Conservation (phyloP, 2,113 vertebrate genomes). For the Microtus richardsoni region DNA sequence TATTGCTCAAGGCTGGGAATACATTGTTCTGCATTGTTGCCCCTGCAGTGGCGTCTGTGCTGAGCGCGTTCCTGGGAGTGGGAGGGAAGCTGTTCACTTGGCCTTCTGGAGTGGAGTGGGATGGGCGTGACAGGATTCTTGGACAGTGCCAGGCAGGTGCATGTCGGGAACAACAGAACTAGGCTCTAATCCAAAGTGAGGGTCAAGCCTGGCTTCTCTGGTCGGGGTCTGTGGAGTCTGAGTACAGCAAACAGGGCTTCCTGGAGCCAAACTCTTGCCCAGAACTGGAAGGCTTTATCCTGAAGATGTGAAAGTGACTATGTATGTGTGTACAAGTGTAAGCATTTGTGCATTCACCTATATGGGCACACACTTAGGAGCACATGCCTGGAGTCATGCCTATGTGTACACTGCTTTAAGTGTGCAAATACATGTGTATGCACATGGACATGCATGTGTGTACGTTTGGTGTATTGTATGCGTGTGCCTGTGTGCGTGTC, state of each 20-base stretch:
- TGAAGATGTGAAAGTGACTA: background rate
- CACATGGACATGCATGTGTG: rapidly evolving
- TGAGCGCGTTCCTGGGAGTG: background rate
- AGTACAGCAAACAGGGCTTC: background rate
- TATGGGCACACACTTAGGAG: background rate
- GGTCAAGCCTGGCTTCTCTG: background rate
- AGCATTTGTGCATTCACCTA: background rate
- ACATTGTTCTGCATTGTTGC: background rate
- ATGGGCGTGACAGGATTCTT: background rate
- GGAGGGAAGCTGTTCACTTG: background rate
- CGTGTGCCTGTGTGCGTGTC: rapidly evolving
- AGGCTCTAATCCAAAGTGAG: no score
- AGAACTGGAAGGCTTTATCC: background rate
- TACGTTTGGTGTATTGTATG: background rate
- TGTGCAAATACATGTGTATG: no score
- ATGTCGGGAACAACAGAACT: background rate
- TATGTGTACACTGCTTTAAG: background rate
- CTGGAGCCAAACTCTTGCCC: background rate
- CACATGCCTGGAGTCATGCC: rapidly evolving
- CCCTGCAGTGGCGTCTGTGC: background rate
- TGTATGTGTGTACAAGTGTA: background rate
- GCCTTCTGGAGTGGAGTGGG: background rate
- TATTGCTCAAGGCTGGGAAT: background rate
- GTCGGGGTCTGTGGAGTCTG: background rate
- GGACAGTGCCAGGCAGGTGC: background rate